A percentile compares a stretch with the other conserved stretches of the same genome.
Evolutionary conservation across 2,888 invertebrate species (phyloP).

Genomic region (Cosmia trapezina): DNA sequence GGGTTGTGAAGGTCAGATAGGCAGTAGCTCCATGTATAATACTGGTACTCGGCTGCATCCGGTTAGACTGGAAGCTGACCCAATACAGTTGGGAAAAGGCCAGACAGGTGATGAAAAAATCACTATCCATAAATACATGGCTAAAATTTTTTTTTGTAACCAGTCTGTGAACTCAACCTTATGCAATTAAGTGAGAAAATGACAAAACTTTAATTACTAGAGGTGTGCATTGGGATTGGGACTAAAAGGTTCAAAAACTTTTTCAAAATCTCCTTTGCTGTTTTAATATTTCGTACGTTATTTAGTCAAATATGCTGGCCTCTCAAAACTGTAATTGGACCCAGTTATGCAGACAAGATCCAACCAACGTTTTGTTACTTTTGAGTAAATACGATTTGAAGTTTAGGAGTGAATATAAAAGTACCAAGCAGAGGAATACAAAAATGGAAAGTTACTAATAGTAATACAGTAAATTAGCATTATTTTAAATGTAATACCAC

Average conservation of each 20-base stretch:
- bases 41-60: neutral
- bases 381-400: too few relatives aligned
- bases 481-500: too few relatives aligned
- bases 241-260: neutral
- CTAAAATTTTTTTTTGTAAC: neutral
- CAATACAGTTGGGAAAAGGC: neutral
- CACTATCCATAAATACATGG: neutral
- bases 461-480: too few relatives aligned
- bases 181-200: neutral
- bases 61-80: neutral
- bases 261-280: neutral
- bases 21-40: neutral
- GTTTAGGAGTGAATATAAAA: too few relatives aligned
- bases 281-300: neutral
- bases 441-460: too few relatives aligned
- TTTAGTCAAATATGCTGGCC: neutral
- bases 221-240: neutral
- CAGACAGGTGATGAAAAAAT: neutral
- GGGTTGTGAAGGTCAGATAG: neutral
- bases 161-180: neutral
- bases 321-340: too few relatives aligned
- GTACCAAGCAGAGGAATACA: too few relatives aligned
- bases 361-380: too few relatives aligned
- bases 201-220: neutral
- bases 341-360: too few relatives aligned